phyloP scores from a whole-genome alignment of 2,113 vertebrate genomes.

The Lamprotornis superbus region DNA sequence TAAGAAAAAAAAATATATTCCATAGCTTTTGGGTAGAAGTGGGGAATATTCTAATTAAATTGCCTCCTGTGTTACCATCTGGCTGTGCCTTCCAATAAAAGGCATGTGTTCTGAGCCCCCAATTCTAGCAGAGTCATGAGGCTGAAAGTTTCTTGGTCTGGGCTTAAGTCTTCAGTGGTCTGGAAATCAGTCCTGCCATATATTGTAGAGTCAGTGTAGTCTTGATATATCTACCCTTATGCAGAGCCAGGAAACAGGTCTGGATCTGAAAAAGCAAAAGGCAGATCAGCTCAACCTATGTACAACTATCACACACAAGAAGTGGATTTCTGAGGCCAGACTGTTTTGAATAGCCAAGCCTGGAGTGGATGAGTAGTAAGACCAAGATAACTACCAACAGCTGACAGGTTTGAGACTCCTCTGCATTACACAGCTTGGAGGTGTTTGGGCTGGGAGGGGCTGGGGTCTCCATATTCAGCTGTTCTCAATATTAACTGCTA shows the following conservation, averaged over 20 bases:
- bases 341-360: background rate
- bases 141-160: background rate
- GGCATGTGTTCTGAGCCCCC: background rate
- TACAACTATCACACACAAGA: background rate
- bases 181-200: background rate
- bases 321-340: background rate
- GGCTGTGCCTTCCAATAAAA: background rate
- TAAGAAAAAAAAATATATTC: constrained; percentile 36
- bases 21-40: background rate
- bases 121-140: background rate
- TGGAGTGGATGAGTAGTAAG: background rate
- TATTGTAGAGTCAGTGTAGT: background rate
- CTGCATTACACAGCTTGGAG: background rate
- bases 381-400: background rate
- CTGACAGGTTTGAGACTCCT: background rate
- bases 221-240: background rate
- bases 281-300: background rate
- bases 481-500: background rate
- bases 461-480: background rate
- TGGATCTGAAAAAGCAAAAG: background rate
- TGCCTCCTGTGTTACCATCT: background rate
- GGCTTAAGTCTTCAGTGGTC: background rate
- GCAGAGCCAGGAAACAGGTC: background rate
- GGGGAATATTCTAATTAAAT: background rate
- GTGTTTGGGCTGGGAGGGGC: background rate